A percentile compares a stretch with the other conserved stretches of the same genome.
phyloP scores from a whole-genome alignment of 2,888 invertebrate species.

The Lithophane semibrunnea region DNA sequence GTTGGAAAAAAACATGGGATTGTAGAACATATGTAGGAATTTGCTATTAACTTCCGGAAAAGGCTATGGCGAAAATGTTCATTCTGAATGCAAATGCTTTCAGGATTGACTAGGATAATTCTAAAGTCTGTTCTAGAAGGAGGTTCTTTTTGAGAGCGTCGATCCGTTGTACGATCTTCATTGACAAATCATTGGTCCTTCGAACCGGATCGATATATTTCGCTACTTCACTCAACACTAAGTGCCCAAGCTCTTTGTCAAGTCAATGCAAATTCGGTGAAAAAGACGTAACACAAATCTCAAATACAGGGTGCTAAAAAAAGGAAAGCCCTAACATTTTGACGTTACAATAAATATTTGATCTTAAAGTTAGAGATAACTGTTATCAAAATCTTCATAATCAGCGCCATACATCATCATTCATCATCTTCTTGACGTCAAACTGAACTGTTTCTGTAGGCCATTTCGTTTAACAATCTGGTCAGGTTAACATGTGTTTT shows the following conservation, averaged over 20 bases:
- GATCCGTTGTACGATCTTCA: too few species aligned
- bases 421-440: conserved; percentile 85
- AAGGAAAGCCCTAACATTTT: conserved; percentile 57
- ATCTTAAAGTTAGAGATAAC: conserved; percentile 64
- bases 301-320: conserved; percentile 21
- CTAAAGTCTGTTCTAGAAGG: too few species aligned
- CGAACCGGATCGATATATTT: too few species aligned
- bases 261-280: too few species aligned
- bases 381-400: conserved; percentile 77
- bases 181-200: too few species aligned
- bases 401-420: conserved; percentile 84
- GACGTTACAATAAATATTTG: conserved; percentile 70
- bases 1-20: background rate
- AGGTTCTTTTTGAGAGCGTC: too few species aligned
- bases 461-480: conserved; percentile 78
- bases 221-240: too few species aligned
- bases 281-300: background rate
- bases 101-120: too few species aligned
- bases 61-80: too few species aligned
- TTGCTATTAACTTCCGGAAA: background rate
- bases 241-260: too few species aligned
- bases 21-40: background rate
- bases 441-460: conserved; percentile 70
- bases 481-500: conserved; percentile 65
- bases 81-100: too few species aligned